Evolutionary conservation across 2,113 vertebrate species (phyloP).

Genomic region (Cyprinodon variegatus): DNA sequence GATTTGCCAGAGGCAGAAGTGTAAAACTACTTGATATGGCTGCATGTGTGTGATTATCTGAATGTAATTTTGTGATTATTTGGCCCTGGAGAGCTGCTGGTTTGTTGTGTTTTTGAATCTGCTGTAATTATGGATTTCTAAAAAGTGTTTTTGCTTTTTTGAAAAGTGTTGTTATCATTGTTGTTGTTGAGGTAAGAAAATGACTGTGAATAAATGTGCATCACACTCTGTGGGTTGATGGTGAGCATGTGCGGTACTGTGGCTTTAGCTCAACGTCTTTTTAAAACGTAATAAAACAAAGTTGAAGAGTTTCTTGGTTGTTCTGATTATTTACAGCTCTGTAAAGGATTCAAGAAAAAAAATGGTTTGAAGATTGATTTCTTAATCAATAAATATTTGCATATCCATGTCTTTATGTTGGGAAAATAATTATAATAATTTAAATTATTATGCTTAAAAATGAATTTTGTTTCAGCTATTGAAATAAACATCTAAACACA

Average conservation of each 20-base stretch:
- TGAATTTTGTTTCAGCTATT: too few species aligned
- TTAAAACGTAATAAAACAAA: neutral
- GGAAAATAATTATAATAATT: too few species aligned
- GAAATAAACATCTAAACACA: too few species aligned
- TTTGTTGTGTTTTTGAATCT: slow-evolving; percentile 25
- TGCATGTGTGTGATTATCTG: neutral
- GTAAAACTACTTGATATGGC: neutral
- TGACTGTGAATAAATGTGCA: neutral
- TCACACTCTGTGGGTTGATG: neutral
- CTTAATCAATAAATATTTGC: too few species aligned
- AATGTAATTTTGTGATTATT: slow-evolving; percentile 21
- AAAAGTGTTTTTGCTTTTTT: slow-evolving; percentile 15
- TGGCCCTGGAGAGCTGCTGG: slow-evolving; percentile 61
- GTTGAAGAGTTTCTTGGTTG: neutral
- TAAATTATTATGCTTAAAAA: too few species aligned
- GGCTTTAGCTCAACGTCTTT: neutral
- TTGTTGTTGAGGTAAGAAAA: neutral
- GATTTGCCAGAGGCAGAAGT: neutral
- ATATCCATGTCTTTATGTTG: too few species aligned
- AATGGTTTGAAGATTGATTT: too few species aligned
- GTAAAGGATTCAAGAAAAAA: too few species aligned
- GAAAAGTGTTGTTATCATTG: slow-evolving; percentile 15
- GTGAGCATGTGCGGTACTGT: neutral
- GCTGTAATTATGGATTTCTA: slow-evolving; percentile 23
- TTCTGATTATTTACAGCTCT: neutral